Evolutionary conservation across 2,113 vertebrate species (phyloP), one percentile per base, ranked within the genome.

Genomic region (Opisthocomus hoazin): DNA sequence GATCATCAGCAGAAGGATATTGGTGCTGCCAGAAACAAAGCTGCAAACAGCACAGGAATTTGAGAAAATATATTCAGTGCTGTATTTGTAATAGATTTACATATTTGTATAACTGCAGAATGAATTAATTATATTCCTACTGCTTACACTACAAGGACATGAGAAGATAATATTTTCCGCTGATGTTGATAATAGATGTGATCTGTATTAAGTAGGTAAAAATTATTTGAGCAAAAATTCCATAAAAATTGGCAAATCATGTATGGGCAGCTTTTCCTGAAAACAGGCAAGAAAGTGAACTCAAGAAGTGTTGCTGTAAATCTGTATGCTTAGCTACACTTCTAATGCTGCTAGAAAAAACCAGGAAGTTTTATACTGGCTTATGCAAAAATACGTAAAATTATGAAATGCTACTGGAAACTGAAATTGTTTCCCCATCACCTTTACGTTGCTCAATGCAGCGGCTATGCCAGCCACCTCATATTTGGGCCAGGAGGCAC

Each of bases 11-110:
- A 92, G 74, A 92, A 96, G 30, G 74, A 66, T 82, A 24, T 43
- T 20, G 65, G 27, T 87, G 63, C 77, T 96, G 95, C 94, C 94
- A 96, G 93, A 95, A 97, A 87, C 30, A 95, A 87, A 94, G 78
- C 91, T 95, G 77, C 70, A 93, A 95, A 66, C 11, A 58, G 78
- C 70, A 60, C 0, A 83, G 81, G 91, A 96, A 96, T 95, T 95
- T 9, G 5, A 91, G 46, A 96, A 96, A 94, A 92, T 80, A 63
- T 63, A 83, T 73, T 69, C 61, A 76, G 0, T 87, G 56, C 50
- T 87, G 80, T 89, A 32, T 77, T 94, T 91, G 87, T 92, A 89
- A 92, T 91, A 61, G 77, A 79, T 89, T 93, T 93, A 79, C 75
- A 85, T 87, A 93, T 91, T 94, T 94, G 10, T 87, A 34, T 83